A percentile compares a stretch with the other conserved stretches of the same genome.
phyloP scores from a whole-genome alignment of 2,113 vertebrate species.

The Mixornis gularis region DNA sequence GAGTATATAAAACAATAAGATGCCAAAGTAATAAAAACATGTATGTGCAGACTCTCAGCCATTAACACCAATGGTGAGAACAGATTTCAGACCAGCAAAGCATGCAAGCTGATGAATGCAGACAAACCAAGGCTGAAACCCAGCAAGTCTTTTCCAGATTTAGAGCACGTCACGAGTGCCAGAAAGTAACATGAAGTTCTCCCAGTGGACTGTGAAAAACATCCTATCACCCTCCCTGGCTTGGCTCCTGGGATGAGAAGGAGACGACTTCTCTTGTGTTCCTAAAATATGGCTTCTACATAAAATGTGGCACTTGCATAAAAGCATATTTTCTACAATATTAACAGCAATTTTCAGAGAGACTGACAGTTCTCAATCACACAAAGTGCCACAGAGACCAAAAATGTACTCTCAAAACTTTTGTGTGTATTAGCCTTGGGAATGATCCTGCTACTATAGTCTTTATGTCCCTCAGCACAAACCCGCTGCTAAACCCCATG shows the following conservation, averaged over 20 bases:
- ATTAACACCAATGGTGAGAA: neutral
- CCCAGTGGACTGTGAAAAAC: neutral
- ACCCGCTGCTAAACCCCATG: neutral
- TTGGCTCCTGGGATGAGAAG: neutral
- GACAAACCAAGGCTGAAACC: neutral
- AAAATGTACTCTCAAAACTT: neutral
- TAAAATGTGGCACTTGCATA: neutral
- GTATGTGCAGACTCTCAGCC: neutral
- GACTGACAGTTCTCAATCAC: neutral
- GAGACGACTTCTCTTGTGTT: neutral
- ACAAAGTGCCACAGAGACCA: neutral
- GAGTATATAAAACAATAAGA: neutral
- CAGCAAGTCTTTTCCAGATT: neutral
- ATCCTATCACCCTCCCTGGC: neutral
- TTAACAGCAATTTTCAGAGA: neutral
- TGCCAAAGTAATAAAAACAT: neutral
- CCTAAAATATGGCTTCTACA: neutral
- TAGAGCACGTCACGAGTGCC: neutral
- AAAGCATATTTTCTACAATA: neutral
- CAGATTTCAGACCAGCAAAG: neutral
- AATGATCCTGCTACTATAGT: neutral
- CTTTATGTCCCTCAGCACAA: neutral
- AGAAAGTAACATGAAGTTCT: neutral
- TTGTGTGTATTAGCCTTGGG: neutral
- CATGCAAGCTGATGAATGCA: neutral